These are phyloP conservation scores for Coregonus suidteri DNA, from an alignment of 2,797 vertebrate species.

Conservation along the genomic window DNA sequence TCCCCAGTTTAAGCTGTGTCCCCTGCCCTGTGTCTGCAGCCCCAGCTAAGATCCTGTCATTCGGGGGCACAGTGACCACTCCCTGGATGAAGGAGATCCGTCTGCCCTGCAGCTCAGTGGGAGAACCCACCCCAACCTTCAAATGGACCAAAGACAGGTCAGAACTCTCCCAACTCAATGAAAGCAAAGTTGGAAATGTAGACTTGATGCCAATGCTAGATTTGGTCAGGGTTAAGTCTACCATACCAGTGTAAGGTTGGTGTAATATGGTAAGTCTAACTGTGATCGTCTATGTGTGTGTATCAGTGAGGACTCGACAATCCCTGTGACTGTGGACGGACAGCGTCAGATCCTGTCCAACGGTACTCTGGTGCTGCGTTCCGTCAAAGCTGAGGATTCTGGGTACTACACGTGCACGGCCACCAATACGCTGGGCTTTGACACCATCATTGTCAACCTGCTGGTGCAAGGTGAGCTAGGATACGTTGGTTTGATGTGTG, in stretches of 20 bases:
- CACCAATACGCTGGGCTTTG: slow-evolving; percentile 95
- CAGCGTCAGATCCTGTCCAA: slow-evolving; percentile 91
- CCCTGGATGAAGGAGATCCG: slow-evolving; percentile 99
- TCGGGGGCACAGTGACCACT: slow-evolving; percentile 94
- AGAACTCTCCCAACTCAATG: slow-evolving; percentile 25
- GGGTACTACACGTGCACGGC: slow-evolving; percentile 98
- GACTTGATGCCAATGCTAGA: too few relatives aligned
- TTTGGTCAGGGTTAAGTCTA: too few relatives aligned
- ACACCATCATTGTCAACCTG: slow-evolving; percentile 97
- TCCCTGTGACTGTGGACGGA: slow-evolving; percentile 87
- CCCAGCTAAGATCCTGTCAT: slow-evolving; percentile 96
- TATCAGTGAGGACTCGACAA: slow-evolving; percentile 89
- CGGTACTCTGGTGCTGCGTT: slow-evolving; percentile 91
- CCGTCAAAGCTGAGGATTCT: slow-evolving; percentile 95
- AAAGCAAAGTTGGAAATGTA: background rate
- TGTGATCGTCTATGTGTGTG: slow-evolving; percentile 8
- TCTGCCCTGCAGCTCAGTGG: slow-evolving; percentile 92
- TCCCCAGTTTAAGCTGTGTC: background rate
- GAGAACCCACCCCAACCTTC: slow-evolving; percentile 90
- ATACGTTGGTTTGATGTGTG: background rate
- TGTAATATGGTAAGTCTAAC: background rate
- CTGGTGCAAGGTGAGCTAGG: slow-evolving; percentile 90
- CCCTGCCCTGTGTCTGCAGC: slow-evolving; percentile 66
- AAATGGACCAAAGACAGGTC: slow-evolving; percentile 99
- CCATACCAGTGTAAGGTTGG: too few relatives aligned